phyloP scores from a whole-genome alignment of 2,888 invertebrate species.

The Drosophila tripunctata region DNA sequence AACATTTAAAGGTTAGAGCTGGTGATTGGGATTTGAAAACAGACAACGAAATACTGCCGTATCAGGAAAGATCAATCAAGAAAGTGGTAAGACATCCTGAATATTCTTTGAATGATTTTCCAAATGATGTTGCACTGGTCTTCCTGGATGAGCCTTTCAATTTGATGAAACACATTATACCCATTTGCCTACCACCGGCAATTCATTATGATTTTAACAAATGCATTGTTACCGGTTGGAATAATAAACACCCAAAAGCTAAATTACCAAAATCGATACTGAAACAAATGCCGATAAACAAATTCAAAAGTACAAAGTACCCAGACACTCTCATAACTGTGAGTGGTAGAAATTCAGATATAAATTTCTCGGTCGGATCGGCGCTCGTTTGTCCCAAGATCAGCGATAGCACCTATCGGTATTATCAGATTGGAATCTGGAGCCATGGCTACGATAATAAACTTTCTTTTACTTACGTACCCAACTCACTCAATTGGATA shows the following conservation, averaged over 20 bases:
- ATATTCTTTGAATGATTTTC: accelerated
- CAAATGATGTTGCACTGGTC: slow-evolving; percentile 32
- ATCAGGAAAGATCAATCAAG: slow-evolving; percentile 9
- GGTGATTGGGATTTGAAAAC: slow-evolving; percentile 40
- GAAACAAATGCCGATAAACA: too few species aligned
- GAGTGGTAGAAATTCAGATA: neutral
- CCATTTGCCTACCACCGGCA: slow-evolving; percentile 13
- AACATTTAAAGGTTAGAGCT: slow-evolving; percentile 4
- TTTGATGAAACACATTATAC: neutral
- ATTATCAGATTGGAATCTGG: slow-evolving; percentile 31
- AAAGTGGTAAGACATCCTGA: neutral
- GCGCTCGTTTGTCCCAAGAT: slow-evolving; percentile 17
- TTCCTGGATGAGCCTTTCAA: slow-evolving; percentile 11
- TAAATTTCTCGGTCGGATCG: slow-evolving; percentile 5
- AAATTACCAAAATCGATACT: too few species aligned
- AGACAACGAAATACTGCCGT: slow-evolving; percentile 1
- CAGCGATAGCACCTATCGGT: neutral
- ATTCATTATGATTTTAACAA: neutral
- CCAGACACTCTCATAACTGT: too few species aligned
- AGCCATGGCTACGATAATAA: neutral
- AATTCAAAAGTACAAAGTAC: too few species aligned
- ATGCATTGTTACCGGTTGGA: slow-evolving; percentile 43
- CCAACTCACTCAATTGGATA: slow-evolving; percentile 10
- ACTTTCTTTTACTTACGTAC: neutral
- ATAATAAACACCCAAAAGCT: neutral